Evolutionary conservation across 2,888 invertebrate genomes (phyloP).

Genomic region (Clitarchus hookeri): DNA sequence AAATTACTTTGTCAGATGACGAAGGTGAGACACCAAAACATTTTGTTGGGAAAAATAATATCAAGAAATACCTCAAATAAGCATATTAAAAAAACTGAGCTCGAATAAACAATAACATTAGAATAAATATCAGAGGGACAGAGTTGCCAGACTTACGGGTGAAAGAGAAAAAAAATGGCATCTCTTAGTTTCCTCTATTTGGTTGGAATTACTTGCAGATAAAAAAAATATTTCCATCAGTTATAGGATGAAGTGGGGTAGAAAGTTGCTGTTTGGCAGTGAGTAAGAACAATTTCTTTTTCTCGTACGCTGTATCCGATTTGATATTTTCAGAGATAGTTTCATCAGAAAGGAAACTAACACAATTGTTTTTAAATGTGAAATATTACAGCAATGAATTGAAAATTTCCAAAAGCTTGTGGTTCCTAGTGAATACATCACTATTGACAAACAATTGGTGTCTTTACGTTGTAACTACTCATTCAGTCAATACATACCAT

Average conservation of each 20-base stretch:
- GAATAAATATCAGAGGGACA: too few relatives aligned
- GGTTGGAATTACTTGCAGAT: too few relatives aligned
- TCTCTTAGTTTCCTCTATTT: too few relatives aligned
- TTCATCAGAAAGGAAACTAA: neutral
- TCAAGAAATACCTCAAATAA: too few relatives aligned
- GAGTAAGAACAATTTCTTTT: neutral
- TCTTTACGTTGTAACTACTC: conserved; percentile 43
- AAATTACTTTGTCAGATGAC: too few relatives aligned
- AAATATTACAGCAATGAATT: neutral
- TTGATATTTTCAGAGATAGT: neutral
- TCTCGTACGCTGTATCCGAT: neutral
- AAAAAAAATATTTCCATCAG: too few relatives aligned
- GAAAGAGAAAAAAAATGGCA: too few relatives aligned
- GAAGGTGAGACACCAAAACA: too few relatives aligned
- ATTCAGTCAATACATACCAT: conserved; percentile 49
- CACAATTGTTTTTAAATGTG: neutral
- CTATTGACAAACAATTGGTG: conserved; percentile 41
- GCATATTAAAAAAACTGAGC: too few relatives aligned
- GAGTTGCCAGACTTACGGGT: too few relatives aligned
- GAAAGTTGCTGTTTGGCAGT: neutral
- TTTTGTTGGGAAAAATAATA: too few relatives aligned
- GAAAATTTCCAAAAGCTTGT: conserved; percentile 36
- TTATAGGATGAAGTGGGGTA: neutral
- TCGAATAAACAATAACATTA: too few relatives aligned
- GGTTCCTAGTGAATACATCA: conserved; percentile 44